Percentiles rank a stretch among this genome's conserved stretches.
Conservation (phyloP, 2,113 vertebrate species). For the Scomber colias region DNA sequence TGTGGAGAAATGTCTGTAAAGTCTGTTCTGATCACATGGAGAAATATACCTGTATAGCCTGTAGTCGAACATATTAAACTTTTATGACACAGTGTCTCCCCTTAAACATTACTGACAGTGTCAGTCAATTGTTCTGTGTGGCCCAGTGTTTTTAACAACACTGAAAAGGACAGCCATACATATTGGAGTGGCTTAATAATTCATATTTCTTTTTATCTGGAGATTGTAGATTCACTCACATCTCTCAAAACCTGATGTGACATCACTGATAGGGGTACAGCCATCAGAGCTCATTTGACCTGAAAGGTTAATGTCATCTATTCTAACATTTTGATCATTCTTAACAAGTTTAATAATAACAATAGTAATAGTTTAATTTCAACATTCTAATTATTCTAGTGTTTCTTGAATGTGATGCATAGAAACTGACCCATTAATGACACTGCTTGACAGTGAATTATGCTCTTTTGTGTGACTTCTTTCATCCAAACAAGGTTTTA, state of each 20-base stretch:
- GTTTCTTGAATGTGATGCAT: no score
- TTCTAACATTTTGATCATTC: no score
- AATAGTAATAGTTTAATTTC: no score
- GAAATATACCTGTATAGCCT: conserved; percentile 7
- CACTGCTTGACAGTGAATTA: no score
- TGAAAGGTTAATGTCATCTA: background rate
- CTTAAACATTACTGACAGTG: background rate
- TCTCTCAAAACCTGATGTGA: background rate
- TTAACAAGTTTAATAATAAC: no score
- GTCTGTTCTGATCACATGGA: conserved; percentile 1
- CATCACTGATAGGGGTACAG: background rate
- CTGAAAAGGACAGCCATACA: background rate
- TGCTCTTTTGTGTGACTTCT: no score
- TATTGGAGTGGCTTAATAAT: no score
- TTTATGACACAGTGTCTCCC: background rate
- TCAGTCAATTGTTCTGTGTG: no score
- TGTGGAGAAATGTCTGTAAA: background rate
- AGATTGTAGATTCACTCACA: background rate
- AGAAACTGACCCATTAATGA: no score
- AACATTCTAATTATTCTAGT: no score
- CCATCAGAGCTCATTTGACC: background rate
- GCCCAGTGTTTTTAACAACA: background rate
- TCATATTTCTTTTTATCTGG: no score
- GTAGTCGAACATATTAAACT: conserved; percentile 8
- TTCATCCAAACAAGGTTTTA: no score